phyloP scores from a whole-genome alignment of 1,140 invertebrate genomes.

The Cyphomyrmex costatus region DNA sequence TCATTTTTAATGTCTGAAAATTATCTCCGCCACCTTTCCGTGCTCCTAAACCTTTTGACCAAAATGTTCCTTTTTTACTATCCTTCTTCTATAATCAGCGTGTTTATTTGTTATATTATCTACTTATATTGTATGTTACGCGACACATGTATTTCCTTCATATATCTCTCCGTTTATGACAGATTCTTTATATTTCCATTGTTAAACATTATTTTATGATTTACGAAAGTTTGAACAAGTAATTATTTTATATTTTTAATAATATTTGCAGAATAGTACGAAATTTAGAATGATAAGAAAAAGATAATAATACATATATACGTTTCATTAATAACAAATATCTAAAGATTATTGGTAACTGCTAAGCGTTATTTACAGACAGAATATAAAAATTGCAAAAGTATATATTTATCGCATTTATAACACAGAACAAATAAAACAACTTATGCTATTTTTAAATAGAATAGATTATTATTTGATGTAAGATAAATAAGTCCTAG shows the following conservation, averaged over 20 bases:
- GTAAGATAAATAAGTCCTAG: not conserved
- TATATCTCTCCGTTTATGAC: not conserved
- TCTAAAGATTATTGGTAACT: not conserved
- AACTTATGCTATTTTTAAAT: not conserved
- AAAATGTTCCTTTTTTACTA: constrained; percentile 37
- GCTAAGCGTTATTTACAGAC: not conserved
- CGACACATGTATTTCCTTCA: not conserved
- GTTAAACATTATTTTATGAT: constrained; percentile 5
- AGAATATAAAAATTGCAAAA: constrained; percentile 6
- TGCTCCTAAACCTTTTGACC: constrained; percentile 18
- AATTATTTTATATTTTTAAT: not conserved
- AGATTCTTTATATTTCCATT: not conserved
- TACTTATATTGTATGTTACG: constrained; percentile 3
- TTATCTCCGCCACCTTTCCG: constrained; percentile 80
- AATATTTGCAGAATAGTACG: not conserved
- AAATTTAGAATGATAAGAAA: not conserved
- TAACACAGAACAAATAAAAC: constrained; percentile 2
- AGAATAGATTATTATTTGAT: constrained; percentile 6
- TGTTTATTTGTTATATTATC: constrained; percentile 14
- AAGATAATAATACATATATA: not conserved
- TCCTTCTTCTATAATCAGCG: not conserved
- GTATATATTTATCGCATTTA: constrained; percentile 12
- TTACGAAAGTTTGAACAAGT: not conserved
- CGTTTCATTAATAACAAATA: not conserved
- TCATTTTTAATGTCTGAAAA: constrained; percentile 86